Evolutionary conservation across 2,888 invertebrate genomes (phyloP).

Genomic region (Apodemia mormo): DNA sequence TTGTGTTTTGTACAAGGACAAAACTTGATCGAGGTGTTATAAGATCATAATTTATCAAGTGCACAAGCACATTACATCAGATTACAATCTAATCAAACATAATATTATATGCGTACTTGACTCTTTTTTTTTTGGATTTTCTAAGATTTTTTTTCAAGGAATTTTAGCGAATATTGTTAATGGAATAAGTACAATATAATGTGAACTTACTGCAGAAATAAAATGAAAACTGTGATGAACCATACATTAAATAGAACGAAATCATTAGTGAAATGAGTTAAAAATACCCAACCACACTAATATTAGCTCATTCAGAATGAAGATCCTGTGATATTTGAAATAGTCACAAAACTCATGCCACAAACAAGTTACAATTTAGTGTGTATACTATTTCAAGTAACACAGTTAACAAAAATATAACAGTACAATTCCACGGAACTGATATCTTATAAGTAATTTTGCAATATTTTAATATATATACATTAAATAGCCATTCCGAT

Average conservation of each 20-base stretch:
- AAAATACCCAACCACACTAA: slow-evolving; percentile 70
- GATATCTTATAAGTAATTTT: slow-evolving; percentile 65
- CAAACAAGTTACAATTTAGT: slow-evolving; percentile 38
- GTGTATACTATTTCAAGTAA: slow-evolving; percentile 47
- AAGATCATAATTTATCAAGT: slow-evolving; percentile 57
- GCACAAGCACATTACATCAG: slow-evolving; percentile 76
- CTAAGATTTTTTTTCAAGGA: slow-evolving; percentile 53
- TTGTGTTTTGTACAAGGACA: slow-evolving; percentile 46
- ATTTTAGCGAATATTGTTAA: slow-evolving; percentile 77
- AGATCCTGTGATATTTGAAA: background rate
- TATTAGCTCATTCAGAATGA: slow-evolving; percentile 36
- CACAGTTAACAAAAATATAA: slow-evolving; percentile 49
- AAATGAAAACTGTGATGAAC: slow-evolving; percentile 47
- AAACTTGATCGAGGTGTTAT: slow-evolving; percentile 42
- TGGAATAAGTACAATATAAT: slow-evolving; percentile 79
- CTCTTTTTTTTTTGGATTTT: slow-evolving; percentile 66
- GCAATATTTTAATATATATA: slow-evolving; percentile 72
- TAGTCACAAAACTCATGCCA: background rate
- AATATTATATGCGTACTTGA: slow-evolving; percentile 75
- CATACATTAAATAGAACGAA: slow-evolving; percentile 53
- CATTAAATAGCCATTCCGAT: slow-evolving; percentile 60
- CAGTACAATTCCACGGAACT: slow-evolving; percentile 56
- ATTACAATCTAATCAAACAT: slow-evolving; percentile 74
- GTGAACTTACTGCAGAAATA: slow-evolving; percentile 67
- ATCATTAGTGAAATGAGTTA: slow-evolving; percentile 57